Percentiles rank a stretch among this genome's conserved stretches.
Evolutionary conservation across 2,113 vertebrate genomes (phyloP).

Genomic region (Antidorcas marsupialis): DNA sequence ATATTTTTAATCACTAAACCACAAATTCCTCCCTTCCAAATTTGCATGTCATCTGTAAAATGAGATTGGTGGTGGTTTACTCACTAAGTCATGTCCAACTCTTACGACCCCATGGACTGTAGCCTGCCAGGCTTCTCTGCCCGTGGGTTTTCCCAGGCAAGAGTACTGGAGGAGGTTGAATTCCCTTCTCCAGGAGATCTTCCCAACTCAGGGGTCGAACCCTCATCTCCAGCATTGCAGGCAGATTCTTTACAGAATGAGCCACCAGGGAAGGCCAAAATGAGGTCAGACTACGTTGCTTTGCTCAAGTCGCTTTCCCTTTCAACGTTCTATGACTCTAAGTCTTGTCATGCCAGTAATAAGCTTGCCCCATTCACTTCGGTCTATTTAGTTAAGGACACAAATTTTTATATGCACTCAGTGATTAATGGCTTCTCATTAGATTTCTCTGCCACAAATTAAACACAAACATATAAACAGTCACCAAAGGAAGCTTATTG

Average conservation of each 20-base stretch:
- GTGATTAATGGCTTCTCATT: conserved; percentile 62
- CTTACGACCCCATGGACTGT: neutral
- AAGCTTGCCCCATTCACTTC: conserved; percentile 21
- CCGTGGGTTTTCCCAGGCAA: neutral
- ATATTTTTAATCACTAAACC: neutral
- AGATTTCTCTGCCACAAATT: conserved; percentile 58
- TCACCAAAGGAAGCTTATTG: conserved; percentile 65
- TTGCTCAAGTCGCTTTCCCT: neutral
- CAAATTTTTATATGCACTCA: conserved; percentile 46
- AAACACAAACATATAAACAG: conserved; percentile 63
- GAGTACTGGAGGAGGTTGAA: neutral
- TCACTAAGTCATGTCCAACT: neutral
- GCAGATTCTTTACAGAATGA: neutral
- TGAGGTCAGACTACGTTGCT: neutral
- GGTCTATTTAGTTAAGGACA: conserved; percentile 45
- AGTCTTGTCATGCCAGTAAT: neutral
- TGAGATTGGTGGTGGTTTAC: neutral
- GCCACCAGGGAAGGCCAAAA: neutral
- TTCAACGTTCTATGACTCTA: neutral
- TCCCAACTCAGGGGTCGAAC: neutral
- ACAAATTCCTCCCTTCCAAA: neutral
- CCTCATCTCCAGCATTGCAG: neutral
- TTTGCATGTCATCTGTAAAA: conserved; percentile 22
- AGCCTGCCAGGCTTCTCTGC: neutral
- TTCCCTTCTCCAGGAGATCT: neutral